A percentile compares a stretch with the other conserved stretches of the same genome.
These are phyloP conservation scores for Cheilosia urbana DNA, from an alignment of 2,888 invertebrate species.

Conservation along the genomic window DNA sequence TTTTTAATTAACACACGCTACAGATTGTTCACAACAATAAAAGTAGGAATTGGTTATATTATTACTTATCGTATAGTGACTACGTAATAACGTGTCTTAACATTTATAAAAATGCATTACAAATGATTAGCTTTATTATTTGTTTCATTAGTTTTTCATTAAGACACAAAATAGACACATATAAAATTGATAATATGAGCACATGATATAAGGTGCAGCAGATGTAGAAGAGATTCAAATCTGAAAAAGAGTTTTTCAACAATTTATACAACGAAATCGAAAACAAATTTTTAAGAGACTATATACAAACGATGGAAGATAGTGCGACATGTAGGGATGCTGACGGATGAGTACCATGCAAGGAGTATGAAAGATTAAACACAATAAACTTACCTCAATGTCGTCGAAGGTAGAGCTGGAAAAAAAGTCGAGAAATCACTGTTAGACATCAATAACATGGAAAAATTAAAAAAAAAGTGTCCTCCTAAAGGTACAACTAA, in stretches of 20 bases:
- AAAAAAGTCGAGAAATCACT: neutral
- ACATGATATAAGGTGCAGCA: slow-evolving; percentile 66
- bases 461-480: too few relatives aligned
- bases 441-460: too few relatives aligned
- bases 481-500: too few relatives aligned
- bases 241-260: slow-evolving; percentile 68
- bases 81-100: slow-evolving; percentile 45
- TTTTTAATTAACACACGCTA: slow-evolving; percentile 55
- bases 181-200: slow-evolving; percentile 72
- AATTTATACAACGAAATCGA: slow-evolving; percentile 56
- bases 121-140: slow-evolving; percentile 16
- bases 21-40: slow-evolving; percentile 64
- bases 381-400: slow-evolving; percentile 6
- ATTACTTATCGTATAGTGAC: slow-evolving; percentile 18
- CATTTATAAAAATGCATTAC: slow-evolving; percentile 63
- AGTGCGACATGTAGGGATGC: slow-evolving; percentile 27
- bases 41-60: slow-evolving; percentile 2
- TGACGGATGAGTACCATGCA: slow-evolving; percentile 48
- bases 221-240: slow-evolving; percentile 71
- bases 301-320: slow-evolving; percentile 2
- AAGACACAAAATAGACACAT: slow-evolving; percentile 67
- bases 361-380: neutral
- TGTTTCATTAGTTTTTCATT: slow-evolving; percentile 34
- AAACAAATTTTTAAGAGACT: slow-evolving; percentile 13
- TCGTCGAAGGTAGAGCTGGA: slow-evolving; percentile 14